These are phyloP conservation scores for Sigmodon hispidus DNA, from an alignment of 2,113 vertebrate species.

Conservation along the genomic window DNA sequence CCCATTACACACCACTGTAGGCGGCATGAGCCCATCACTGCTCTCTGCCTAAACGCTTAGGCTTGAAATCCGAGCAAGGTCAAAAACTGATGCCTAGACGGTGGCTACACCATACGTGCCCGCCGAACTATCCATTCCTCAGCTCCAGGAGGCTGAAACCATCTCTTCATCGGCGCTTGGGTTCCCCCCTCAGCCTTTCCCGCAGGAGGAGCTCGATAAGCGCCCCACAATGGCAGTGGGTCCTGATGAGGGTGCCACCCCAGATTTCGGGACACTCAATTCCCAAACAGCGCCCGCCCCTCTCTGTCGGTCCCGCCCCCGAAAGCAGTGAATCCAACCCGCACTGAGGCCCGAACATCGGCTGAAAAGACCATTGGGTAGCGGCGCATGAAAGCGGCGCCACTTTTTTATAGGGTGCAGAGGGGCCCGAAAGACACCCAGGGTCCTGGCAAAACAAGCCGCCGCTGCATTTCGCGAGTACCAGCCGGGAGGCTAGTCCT, in stretches of 20 bases:
- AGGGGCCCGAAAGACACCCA: neutral
- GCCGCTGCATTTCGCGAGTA: neutral
- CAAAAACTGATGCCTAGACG: neutral
- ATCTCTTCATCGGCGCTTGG: neutral
- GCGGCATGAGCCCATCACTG: neutral
- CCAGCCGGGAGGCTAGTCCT: neutral
- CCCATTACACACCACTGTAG: too few species aligned
- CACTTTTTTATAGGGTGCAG: neutral
- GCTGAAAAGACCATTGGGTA: conserved; percentile 25
- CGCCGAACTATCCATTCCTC: neutral
- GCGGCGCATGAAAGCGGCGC: conserved; percentile 42
- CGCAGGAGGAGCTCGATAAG: neutral
- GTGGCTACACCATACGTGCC: accelerated
- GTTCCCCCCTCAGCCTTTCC: neutral
- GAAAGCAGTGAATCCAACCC: conserved; percentile 16
- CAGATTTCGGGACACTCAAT: accelerated
- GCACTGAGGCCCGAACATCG: neutral
- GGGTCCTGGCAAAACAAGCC: accelerated
- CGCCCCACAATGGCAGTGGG: accelerated
- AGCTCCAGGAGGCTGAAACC: neutral
- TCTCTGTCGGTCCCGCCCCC: neutral
- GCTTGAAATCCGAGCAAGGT: neutral
- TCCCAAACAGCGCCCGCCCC: neutral
- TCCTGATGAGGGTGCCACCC: accelerated
- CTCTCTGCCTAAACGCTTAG: too few species aligned